phyloP scores from a whole-genome alignment of 2,888 invertebrate genomes.

The Trileptium ribeirensis region DNA sequence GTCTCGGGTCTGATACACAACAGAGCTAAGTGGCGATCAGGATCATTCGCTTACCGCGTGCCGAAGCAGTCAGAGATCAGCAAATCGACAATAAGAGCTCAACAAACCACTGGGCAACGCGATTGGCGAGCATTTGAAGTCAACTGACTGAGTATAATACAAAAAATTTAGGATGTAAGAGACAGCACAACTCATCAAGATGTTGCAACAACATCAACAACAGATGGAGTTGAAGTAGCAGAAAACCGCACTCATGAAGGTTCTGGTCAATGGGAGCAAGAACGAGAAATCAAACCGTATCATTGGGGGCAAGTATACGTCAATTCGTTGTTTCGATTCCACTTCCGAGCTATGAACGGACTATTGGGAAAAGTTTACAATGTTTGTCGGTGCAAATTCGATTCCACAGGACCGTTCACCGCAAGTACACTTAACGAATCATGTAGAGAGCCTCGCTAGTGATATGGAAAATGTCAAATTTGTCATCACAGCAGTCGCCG shows the following conservation, averaged over 20 bases:
- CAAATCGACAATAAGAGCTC: too few relatives aligned
- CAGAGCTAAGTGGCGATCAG: too few relatives aligned
- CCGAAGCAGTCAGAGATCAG: too few relatives aligned
- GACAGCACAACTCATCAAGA: not conserved
- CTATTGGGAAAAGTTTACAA: not conserved
- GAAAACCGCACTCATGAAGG: not conserved
- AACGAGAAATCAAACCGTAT: not conserved
- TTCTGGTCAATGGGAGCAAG: not conserved
- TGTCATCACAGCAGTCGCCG: not conserved
- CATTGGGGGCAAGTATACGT: not conserved
- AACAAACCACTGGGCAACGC: too few relatives aligned
- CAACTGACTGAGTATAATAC: too few relatives aligned
- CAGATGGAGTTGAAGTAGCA: not conserved
- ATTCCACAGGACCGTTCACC: not conserved
- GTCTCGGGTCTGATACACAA: too few relatives aligned
- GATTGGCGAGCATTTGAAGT: too few relatives aligned
- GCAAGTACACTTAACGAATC: not conserved
- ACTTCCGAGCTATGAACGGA: not conserved
- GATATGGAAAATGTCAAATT: not conserved
- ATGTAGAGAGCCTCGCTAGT: not conserved
- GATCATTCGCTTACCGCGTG: too few relatives aligned
- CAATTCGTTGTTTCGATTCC: not conserved
- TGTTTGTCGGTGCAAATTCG: not conserved
- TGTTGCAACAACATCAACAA: slow-evolving; percentile 4
- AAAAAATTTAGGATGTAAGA: slow-evolving; percentile 3